Evolutionary conservation across 2,888 invertebrate species (phyloP), one percentile per base, ranked within the genome.

Genomic region (Branchellion lobata): DNA sequence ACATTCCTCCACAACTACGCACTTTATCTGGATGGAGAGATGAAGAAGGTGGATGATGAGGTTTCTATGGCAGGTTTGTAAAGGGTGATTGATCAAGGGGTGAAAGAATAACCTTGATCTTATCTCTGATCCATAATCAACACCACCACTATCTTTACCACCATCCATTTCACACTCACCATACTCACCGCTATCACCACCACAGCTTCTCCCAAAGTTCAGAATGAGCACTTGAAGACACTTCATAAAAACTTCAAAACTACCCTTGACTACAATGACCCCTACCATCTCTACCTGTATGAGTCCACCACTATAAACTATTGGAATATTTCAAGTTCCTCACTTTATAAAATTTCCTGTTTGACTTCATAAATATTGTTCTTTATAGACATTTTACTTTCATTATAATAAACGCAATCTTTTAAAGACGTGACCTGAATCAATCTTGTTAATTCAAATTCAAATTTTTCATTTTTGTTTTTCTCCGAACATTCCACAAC

Each of bases 1-100:
- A 90, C 92, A 82, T 97, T 96, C 87, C 88, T 97, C 34, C 91
- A 93, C 86, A 91, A 92, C 83, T 97, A 96, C 87, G 91, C 95
- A 0, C 91, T 91, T 47, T 97, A 94, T 86, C 90, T 95, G 81
- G 93, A 95, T 0, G 92, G 93, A 82, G 96, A 96, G 86, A 96
- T 95, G 88, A 93, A 93, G 84, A 92, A 93, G 82, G 88, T 94
- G 75, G 95, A 96, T 86, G 93, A 93, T 82, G 91, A 92, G 86
- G 91, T 92, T 0, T 92, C 92, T 83, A 86, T 89, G 1, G 86
- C 87, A 81, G 91, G 91, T 85, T 74, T 21, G 3, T 21, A 31
- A 33, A 8, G 29, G 65, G 24, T 8, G 24, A 11, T 3, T 27
- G 8, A 65, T 65, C n/a, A 8, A 21, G 3, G 65, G 24, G 24